A percentile compares a stretch with the other conserved stretches of the same genome.
phyloP scores from a whole-genome alignment of 2,113 vertebrate species.

The Podocnemis expansa region DNA sequence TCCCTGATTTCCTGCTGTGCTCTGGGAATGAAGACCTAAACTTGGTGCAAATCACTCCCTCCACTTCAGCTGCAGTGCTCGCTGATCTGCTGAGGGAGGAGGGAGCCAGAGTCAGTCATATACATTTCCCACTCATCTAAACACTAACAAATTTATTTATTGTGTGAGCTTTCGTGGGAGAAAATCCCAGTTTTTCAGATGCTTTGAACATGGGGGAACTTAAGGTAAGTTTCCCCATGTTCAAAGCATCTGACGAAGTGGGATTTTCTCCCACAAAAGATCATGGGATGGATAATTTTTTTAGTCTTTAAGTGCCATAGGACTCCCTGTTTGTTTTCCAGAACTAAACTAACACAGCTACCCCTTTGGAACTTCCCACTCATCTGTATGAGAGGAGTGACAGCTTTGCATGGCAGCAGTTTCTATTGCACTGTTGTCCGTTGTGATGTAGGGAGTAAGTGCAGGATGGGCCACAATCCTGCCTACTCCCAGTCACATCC shows the following conservation, averaged over 20 bases:
- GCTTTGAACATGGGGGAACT: too few relatives aligned
- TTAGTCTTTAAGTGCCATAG: too few relatives aligned
- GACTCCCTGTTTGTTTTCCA: too few relatives aligned
- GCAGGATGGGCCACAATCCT: not conserved
- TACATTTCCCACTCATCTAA: not conserved
- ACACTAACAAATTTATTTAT: too few relatives aligned
- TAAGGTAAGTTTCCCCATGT: too few relatives aligned
- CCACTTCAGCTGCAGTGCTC: not conserved
- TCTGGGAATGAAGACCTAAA: not conserved
- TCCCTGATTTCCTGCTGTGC: not conserved
- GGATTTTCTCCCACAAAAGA: too few relatives aligned
- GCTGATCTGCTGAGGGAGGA: not conserved
- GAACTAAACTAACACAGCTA: too few relatives aligned
- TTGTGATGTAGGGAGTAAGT: slow-evolving; percentile 4
- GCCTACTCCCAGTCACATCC: not conserved
- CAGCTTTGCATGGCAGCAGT: slow-evolving; percentile 20
- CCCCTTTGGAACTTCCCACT: too few relatives aligned
- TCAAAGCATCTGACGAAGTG: too few relatives aligned
- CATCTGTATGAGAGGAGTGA: not conserved
- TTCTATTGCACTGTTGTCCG: slow-evolving; percentile 6
- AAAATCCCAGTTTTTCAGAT: too few relatives aligned
- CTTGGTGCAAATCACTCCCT: not conserved
- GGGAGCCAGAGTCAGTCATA: not conserved
- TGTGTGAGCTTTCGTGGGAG: too few relatives aligned
- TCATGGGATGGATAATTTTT: too few relatives aligned